phyloP scores from a whole-genome alignment of 2,113 vertebrate species.

The Lophius piscatorius region DNA sequence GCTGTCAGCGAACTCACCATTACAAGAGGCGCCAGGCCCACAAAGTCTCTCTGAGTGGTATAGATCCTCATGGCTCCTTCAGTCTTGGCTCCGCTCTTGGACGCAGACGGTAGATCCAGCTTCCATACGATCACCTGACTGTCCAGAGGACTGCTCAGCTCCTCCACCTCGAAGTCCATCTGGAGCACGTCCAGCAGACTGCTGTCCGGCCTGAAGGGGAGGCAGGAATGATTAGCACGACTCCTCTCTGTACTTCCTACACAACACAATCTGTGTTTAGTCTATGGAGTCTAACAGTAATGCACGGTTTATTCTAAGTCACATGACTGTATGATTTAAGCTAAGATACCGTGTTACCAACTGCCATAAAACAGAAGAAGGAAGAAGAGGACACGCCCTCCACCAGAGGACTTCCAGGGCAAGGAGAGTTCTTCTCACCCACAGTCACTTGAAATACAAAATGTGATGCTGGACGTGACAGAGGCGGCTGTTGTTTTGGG shows the following conservation, averaged over 20 bases:
- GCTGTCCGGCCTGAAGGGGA: slow-evolving; percentile 64
- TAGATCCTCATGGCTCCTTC: slow-evolving; percentile 90
- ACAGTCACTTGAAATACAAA: too few relatives aligned
- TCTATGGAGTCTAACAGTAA: too few relatives aligned
- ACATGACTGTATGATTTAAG: too few relatives aligned
- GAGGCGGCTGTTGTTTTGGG: too few relatives aligned
- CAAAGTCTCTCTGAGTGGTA: slow-evolving; percentile 87
- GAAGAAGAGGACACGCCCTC: too few relatives aligned
- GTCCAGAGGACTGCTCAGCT: slow-evolving; percentile 78
- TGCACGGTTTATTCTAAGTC: too few relatives aligned
- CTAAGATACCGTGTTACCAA: too few relatives aligned
- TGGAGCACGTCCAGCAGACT: slow-evolving; percentile 88
- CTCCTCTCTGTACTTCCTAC: not conserved
- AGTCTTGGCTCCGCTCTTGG: slow-evolving; percentile 66
- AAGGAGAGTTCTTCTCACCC: too few relatives aligned
- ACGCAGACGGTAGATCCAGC: slow-evolving; percentile 84
- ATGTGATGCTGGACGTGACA: too few relatives aligned
- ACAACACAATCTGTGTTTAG: too few relatives aligned
- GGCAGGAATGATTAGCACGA: not conserved
- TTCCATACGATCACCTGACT: slow-evolving; percentile 93
- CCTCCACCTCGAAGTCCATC: slow-evolving; percentile 90
- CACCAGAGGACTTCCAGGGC: too few relatives aligned
- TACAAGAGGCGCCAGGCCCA: slow-evolving; percentile 87
- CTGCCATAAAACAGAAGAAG: too few relatives aligned
- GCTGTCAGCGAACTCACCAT: slow-evolving; percentile 83